phyloP scores from a whole-genome alignment of 2,113 vertebrate species.

The Thymallus thymallus region DNA sequence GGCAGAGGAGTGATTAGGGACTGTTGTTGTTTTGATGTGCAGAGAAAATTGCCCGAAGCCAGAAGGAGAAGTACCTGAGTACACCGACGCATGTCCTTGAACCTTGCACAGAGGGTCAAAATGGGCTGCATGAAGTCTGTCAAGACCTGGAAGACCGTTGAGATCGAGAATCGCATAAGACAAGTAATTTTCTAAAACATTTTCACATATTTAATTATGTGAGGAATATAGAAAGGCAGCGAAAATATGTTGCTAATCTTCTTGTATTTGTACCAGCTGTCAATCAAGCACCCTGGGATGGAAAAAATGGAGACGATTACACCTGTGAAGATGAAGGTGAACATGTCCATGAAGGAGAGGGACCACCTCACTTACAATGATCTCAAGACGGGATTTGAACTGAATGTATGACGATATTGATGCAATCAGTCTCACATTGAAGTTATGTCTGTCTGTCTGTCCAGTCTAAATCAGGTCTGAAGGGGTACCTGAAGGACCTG shows the following conservation, averaged over 20 bases:
- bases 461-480: not conserved
- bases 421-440: not conserved
- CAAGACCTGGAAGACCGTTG: constrained; percentile 19
- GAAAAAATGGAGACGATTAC: constrained; percentile 22
- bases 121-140: not conserved
- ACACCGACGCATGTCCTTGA: not conserved
- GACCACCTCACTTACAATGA: constrained; percentile 10
- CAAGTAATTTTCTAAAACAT: not conserved
- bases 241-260: not conserved
- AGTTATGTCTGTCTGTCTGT: not conserved
- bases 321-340: constrained; percentile 23
- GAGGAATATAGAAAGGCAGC: not conserved
- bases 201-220: not conserved
- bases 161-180: constrained; percentile 5
- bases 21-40: not conserved
- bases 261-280: constrained; percentile 10
- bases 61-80: not conserved
- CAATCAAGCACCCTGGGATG: constrained; percentile 12
- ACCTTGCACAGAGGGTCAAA: too few relatives aligned
- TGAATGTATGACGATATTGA: not conserved
- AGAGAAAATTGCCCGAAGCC: not conserved
- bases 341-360: constrained; percentile 12
- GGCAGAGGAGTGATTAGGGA: not conserved
- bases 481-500: constrained; percentile 1
- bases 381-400: not conserved